These are phyloP conservation scores for Alloscopus bannaensis DNA, from an alignment of 2,888 invertebrate species.

Conservation along the genomic window DNA sequence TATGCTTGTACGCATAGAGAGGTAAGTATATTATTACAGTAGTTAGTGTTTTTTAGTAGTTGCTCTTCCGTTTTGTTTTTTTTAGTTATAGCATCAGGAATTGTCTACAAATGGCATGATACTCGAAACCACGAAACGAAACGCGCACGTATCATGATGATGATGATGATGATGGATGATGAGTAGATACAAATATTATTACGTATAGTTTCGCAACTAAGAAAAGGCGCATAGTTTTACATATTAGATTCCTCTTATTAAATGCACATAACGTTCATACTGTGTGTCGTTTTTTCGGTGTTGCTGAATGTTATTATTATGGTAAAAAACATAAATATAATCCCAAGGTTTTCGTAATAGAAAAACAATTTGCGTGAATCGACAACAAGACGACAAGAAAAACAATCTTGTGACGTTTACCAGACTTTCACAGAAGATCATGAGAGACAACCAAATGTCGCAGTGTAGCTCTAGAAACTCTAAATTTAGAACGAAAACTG, in stretches of 20 bases:
- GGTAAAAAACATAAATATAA: background rate
- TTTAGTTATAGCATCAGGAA: slow-evolving; percentile 19
- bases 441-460: background rate
- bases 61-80: too few relatives aligned
- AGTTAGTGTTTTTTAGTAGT: too few relatives aligned
- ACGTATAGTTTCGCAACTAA: background rate
- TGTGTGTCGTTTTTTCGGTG: background rate
- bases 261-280: slow-evolving; percentile 14
- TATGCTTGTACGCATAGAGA: too few relatives aligned
- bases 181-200: background rate
- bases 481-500: background rate
- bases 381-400: too few relatives aligned
- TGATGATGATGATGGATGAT: background rate
- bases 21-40: too few relatives aligned
- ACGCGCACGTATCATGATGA: background rate
- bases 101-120: slow-evolving; percentile 22
- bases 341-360: background rate
- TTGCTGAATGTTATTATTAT: background rate
- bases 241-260: slow-evolving; percentile 13
- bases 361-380: too few relatives aligned
- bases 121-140: background rate
- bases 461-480: background rate
- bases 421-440: background rate
- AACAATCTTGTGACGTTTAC: too few relatives aligned
- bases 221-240: slow-evolving; percentile 39